Evolutionary conservation across 1,140 invertebrate genomes (phyloP).

Genomic region (Dinoponera quadriceps): DNA sequence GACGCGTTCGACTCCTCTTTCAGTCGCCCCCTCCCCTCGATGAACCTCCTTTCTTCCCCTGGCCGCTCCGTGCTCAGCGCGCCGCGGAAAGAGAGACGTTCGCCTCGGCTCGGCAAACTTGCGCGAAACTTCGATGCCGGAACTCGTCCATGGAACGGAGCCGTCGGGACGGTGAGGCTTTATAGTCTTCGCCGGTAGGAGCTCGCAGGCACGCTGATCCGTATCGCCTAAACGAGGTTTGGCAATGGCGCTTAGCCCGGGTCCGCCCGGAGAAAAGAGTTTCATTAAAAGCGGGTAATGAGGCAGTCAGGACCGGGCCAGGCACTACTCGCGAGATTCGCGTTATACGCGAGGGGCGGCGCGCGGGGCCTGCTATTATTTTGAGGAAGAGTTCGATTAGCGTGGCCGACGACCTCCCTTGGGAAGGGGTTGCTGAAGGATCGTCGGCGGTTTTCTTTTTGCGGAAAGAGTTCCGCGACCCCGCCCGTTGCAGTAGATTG

Average conservation of each 20-base stretch:
- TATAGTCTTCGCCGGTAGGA: conserved; percentile 37
- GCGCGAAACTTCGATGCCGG: conserved; percentile 79
- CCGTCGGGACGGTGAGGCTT: conserved; percentile 67
- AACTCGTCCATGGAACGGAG: conserved; percentile 76
- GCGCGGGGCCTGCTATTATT: conserved; percentile 67
- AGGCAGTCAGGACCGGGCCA: conserved; percentile 73
- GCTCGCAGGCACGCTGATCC: conserved; percentile 78
- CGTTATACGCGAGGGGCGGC: conserved; percentile 58
- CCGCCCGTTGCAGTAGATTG: background rate
- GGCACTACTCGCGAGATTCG: conserved; percentile 69
- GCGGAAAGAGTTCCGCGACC: conserved; percentile 34
- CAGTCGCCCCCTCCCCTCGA: background rate
- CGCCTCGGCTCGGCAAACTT: conserved; percentile 69
- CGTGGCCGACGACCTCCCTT: conserved; percentile 65
- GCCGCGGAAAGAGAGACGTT: conserved; percentile 72
- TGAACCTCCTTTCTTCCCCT: conserved; percentile 53
- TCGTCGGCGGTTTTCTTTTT: conserved; percentile 45
- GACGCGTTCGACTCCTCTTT: conserved; percentile 62
- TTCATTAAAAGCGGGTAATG: conserved; percentile 83
- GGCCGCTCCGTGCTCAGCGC: conserved; percentile 50
- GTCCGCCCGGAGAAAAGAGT: conserved; percentile 82
- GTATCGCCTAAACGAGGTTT: conserved; percentile 85
- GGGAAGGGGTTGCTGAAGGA: conserved; percentile 53
- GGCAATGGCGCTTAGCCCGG: conserved; percentile 82
- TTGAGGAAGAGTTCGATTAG: conserved; percentile 75